Evolutionary conservation across 2,888 invertebrate species (phyloP).

Genomic region (Thysanoteuthis rhombus): DNA sequence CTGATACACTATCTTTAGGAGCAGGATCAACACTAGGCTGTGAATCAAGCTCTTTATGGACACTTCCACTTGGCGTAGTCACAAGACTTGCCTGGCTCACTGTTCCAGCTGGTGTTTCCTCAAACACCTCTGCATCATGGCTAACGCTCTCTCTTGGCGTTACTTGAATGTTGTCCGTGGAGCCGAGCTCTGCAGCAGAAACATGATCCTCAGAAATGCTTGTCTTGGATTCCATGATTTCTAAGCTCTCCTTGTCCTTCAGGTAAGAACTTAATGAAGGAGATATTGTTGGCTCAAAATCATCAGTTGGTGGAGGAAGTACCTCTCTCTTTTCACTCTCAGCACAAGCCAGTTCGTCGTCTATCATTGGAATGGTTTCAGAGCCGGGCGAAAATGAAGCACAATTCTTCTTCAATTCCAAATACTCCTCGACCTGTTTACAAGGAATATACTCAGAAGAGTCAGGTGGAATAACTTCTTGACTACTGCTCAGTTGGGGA

Average conservation of each 20-base stretch:
- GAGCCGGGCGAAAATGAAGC: neutral
- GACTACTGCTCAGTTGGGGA: neutral
- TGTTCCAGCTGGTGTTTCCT: neutral
- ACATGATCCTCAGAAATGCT: neutral
- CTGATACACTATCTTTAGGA: neutral
- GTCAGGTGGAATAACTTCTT: neutral
- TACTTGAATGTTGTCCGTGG: neutral
- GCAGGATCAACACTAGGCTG: neutral
- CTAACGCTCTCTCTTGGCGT: neutral
- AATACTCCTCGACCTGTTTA: neutral
- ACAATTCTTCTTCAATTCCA: neutral
- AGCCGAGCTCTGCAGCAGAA: neutral
- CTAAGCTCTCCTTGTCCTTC: neutral
- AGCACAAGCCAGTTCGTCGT: neutral
- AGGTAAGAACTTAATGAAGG: neutral
- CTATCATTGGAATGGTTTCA: neutral
- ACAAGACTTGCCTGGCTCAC: neutral
- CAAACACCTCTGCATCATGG: neutral
- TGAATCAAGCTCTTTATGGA: neutral
- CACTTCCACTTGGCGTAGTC: neutral
- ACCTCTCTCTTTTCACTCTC: neutral
- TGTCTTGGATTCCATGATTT: neutral
- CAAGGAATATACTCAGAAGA: neutral
- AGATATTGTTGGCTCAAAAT: neutral
- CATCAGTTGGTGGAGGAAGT: neutral